Conservation (phyloP, 2,797 vertebrate species). For the Setipinna tenuifilis region DNA sequence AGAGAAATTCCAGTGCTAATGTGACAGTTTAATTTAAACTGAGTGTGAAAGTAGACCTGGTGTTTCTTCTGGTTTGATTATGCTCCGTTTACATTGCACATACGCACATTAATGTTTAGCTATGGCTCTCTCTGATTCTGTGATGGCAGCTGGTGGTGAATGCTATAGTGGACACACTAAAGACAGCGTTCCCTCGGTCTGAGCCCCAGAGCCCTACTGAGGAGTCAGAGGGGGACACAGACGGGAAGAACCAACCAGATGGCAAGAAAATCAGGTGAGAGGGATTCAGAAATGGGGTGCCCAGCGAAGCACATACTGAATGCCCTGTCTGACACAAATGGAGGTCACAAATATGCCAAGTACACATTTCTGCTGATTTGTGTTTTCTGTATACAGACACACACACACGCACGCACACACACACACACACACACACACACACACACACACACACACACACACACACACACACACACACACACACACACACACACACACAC, state of each 20-base stretch:
- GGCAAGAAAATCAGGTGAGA: constrained; percentile 78
- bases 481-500: background rate
- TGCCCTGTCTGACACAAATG: background rate
- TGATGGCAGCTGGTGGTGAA: constrained; percentile 87
- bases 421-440: background rate
- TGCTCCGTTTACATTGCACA: background rate
- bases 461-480: background rate
- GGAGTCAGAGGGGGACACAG: constrained; percentile 83
- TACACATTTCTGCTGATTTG: background rate
- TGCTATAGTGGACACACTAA: constrained; percentile 90
- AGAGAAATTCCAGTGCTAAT: background rate
- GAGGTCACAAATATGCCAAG: too few relatives aligned
- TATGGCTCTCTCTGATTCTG: constrained; percentile 8
- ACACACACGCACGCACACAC: too few relatives aligned
- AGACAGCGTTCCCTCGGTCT: constrained; percentile 90
- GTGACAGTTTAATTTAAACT: background rate
- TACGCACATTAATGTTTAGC: background rate
- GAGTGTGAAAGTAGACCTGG: background rate
- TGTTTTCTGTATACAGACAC: background rate
- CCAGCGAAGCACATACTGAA: background rate
- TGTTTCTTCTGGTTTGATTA: background rate
- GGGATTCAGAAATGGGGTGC: background rate
- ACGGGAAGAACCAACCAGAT: constrained; percentile 79
- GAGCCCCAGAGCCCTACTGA: constrained; percentile 90
- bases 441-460: background rate